Evolutionary conservation across 2,797 vertebrate genomes (phyloP).

Genomic region (Meda fulgida): DNA sequence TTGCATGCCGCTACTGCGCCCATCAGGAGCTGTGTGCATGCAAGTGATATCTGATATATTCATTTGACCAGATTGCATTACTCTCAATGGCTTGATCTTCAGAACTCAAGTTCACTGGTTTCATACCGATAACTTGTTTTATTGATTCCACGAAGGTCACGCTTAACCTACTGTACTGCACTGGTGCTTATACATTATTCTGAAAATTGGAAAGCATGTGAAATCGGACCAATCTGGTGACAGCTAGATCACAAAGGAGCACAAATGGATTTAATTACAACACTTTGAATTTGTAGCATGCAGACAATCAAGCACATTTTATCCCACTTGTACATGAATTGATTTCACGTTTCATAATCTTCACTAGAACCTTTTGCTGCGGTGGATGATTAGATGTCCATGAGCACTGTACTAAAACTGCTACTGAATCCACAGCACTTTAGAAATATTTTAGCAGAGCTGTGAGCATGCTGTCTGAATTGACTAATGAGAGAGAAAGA

Average conservation of each 20-base stretch:
- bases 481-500: constrained; percentile 4
- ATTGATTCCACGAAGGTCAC: constrained; percentile 40
- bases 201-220: neutral
- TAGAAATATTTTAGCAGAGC: neutral
- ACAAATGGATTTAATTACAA: constrained; percentile 15
- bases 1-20: neutral
- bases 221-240: neutral
- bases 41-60: constrained; percentile 21
- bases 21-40: neutral
- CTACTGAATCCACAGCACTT: neutral
- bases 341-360: constrained; percentile 20
- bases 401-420: neutral
- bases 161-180: constrained; percentile 9
- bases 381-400: constrained; percentile 11
- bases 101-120: neutral
- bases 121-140: constrained; percentile 34
- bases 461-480: neutral
- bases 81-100: constrained; percentile 14
- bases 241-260: neutral
- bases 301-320: constrained; percentile 16
- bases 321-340: neutral
- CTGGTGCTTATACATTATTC: neutral
- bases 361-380: neutral
- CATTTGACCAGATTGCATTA: constrained; percentile 18
- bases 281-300: neutral